Percentiles rank a stretch among this genome's conserved stretches.
Evolutionary conservation across 2,797 vertebrate species (phyloP).

Genomic region (Siniperca undulata): DNA sequence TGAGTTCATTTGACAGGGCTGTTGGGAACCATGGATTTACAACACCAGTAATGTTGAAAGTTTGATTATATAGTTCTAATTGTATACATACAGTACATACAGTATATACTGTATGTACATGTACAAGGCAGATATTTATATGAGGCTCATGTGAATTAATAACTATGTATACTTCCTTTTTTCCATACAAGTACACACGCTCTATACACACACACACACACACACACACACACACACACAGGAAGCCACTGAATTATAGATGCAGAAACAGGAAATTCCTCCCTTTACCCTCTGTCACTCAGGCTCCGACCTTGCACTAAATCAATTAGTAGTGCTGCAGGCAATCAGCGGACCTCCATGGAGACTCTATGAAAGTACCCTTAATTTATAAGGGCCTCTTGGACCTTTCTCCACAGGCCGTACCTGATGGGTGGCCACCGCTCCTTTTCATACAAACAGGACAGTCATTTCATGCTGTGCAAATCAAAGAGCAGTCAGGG

Average conservation of each 20-base stretch:
- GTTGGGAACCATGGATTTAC: not conserved
- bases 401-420: conserved; percentile 49
- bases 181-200: conserved; percentile 5
- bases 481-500: conserved; percentile 64
- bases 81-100: not conserved
- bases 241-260: conserved; percentile 87
- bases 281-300: conserved; percentile 81
- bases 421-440: conserved; percentile 75
- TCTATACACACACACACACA: conserved; percentile 46
- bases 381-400: conserved; percentile 73
- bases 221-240: conserved; percentile 55
- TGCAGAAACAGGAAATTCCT: conserved; percentile 88
- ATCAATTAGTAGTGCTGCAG: conserved; percentile 86
- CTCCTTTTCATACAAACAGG: conserved; percentile 52
- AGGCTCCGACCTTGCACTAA: conserved; percentile 84
- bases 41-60: not conserved
- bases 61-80: not conserved
- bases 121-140: not conserved
- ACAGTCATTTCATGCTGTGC: conserved; percentile 62
- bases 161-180: conserved; percentile 35
- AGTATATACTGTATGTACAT: not conserved
- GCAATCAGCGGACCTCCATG: conserved; percentile 77
- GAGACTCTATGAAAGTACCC: conserved; percentile 66
- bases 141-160: conserved; percentile 31
- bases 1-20: not conserved